Percentiles rank a stretch among this genome's conserved stretches.
Evolutionary conservation across 1,140 invertebrate genomes (phyloP).

Genomic region (Sycophaga agraensis): DNA sequence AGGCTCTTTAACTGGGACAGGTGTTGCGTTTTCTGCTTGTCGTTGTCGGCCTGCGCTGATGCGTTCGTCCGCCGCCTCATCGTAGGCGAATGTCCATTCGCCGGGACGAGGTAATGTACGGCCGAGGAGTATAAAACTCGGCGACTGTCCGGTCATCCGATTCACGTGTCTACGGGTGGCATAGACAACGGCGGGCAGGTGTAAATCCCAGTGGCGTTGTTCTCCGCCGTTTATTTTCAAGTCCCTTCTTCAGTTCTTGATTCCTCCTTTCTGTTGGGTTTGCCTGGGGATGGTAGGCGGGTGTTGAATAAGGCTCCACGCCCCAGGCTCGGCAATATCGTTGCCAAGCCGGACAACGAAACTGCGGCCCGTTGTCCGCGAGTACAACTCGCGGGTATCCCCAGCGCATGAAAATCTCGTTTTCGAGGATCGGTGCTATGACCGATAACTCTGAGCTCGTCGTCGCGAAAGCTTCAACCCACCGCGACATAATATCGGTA

Average conservation of each 20-base stretch:
- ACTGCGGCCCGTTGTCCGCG: neutral
- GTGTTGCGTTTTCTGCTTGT: no score
- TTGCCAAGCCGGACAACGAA: neutral
- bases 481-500: conserved; percentile 27
- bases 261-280: neutral
- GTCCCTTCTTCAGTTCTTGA: conserved; percentile 16
- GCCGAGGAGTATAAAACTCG: conserved; percentile 18
- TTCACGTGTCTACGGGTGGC: conserved; percentile 17
- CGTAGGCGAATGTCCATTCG: no score
- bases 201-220: conserved; percentile 20
- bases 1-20: no score
- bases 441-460: neutral
- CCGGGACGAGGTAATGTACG: conserved; percentile 1
- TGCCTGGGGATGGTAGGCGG: neutral
- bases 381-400: neutral
- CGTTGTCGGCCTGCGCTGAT: no score
- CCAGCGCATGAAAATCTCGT: conserved; percentile 3
- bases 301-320: neutral
- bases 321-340: neutral
- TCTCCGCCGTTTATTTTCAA: neutral
- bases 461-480: conserved; percentile 25
- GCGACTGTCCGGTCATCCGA: conserved; percentile 10
- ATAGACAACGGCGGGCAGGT: conserved; percentile 11
- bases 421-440: neutral
- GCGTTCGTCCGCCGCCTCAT: no score